Evolutionary conservation across 2,113 vertebrate genomes (phyloP).

Genomic region (Malurus melanocephalus): DNA sequence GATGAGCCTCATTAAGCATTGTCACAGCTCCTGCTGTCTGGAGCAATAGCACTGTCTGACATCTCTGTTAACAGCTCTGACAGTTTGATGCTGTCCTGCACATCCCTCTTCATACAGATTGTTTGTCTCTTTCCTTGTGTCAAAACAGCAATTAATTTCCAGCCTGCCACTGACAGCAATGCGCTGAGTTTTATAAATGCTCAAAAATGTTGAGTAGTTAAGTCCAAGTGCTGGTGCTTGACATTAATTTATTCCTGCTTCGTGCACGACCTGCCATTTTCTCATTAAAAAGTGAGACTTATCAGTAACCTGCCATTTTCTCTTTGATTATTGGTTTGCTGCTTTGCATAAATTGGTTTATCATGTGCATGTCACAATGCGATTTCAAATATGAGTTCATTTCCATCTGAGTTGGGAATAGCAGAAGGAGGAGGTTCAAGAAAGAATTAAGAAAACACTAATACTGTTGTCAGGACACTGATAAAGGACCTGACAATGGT

Average conservation of each 20-base stretch:
- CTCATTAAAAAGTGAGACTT: neutral
- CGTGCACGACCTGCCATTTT: neutral
- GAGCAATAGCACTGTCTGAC: neutral
- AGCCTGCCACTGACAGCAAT: neutral
- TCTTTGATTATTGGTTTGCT: neutral
- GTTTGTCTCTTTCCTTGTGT: neutral
- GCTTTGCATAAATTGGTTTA: neutral
- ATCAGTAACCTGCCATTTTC: neutral
- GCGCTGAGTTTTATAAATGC: neutral
- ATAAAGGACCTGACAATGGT: neutral
- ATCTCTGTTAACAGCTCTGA: neutral
- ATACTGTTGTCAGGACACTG: neutral
- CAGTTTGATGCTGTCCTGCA: neutral
- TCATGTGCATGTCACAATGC: neutral
- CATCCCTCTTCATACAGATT: neutral
- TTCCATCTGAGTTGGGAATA: neutral
- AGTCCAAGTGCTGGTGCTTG: neutral
- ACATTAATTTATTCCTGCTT: neutral
- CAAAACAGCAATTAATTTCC: neutral
- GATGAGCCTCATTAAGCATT: neutral
- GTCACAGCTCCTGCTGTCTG: neutral
- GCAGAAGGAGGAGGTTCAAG: neutral
- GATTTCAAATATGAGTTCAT: neutral
- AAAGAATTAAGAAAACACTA: neutral
- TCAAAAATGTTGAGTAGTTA: neutral